These are phyloP conservation scores for Colletes collaris DNA, from an alignment of 2,888 invertebrate species.

Conservation along the genomic window DNA sequence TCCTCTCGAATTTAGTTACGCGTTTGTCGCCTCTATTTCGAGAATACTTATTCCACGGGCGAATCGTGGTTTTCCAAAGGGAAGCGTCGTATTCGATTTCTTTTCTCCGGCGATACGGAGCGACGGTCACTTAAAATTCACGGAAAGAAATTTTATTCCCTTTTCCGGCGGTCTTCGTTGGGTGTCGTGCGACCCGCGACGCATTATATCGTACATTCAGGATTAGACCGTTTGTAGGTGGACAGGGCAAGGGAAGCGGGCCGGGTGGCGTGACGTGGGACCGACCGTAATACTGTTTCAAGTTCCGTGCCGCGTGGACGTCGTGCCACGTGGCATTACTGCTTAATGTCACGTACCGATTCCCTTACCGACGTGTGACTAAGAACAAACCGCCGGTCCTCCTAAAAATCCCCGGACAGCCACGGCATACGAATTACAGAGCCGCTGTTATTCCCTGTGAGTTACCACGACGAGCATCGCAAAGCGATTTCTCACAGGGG, in stretches of 20 bases:
- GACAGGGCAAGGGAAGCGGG: conserved; percentile 24
- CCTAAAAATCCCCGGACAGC: conserved; percentile 66
- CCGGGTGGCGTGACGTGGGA: conserved; percentile 43
- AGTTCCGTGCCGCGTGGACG: conserved; percentile 58
- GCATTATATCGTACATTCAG: conserved; percentile 50
- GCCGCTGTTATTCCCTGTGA: conserved; percentile 56
- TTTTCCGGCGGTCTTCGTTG: not conserved
- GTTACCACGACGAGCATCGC: conserved; percentile 28
- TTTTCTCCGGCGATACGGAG: too few species aligned
- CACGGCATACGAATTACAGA: conserved; percentile 60
- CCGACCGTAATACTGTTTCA: conserved; percentile 66
- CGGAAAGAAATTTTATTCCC: conserved; percentile 23
- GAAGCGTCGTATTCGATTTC: too few species aligned
- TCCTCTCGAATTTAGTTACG: too few species aligned
- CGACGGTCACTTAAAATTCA: conserved; percentile 37
- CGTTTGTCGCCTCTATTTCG: too few species aligned
- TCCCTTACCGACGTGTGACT: conserved; percentile 69
- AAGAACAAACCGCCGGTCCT: conserved; percentile 60
- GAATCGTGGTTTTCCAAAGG: too few species aligned
- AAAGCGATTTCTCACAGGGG: conserved; percentile 50
- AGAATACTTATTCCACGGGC: too few species aligned
- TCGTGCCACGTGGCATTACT: conserved; percentile 68
- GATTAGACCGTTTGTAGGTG: conserved; percentile 58
- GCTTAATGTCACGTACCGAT: conserved; percentile 72
- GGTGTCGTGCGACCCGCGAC: conserved; percentile 52